Evolutionary conservation across 2,113 vertebrate genomes (phyloP), one percentile per base, ranked within the genome.

Genomic region (Takifugu flavidus): DNA sequence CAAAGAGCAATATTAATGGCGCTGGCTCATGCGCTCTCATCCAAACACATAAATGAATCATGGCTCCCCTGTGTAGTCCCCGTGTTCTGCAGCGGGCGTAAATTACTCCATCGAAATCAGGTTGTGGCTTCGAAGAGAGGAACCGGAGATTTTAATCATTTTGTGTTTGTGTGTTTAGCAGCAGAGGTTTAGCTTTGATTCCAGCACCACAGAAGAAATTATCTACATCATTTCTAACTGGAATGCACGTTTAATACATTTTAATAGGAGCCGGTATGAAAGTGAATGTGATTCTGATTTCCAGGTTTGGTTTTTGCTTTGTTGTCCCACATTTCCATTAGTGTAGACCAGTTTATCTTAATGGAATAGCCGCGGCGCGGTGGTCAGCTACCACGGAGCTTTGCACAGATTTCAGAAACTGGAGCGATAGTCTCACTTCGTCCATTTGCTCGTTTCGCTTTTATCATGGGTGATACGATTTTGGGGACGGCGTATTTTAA

Each of bases 1-100:
- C 78, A 87, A 88, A 87, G 77, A 83, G 80, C 64, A 82, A 84
- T 84, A 88, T 88, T 87, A 87, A 86, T 84, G 77, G 69, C 66
- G 51, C 60, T 60, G 73, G 77, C 65, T 58, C 82, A 67, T 75
- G 83, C 68, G 75, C 72, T 83, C 70, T 83, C 80, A 85, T 82
- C 79, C 77, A 78, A 86, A 87, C 79, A 82, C 74, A 69, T 52
- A 85, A 84, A 88, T 91, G 58, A 87, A 84, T 86, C 75, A 85
- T 72, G 49, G 56, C 63, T 87, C 84, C 73, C 73, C 31, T 4
- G 73, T 71, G 71, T 61, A 66, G 49, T 59, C 56, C 55, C 59
- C 29, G 67, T 43, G 52, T 79, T 77, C 68, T 59, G 69, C 70
- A 53, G 58, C 72, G 86, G 88, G 79, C 65, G 85, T 89, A 75